Conservation (phyloP, 1,140 invertebrate genomes). For the Ooceraea biroi region DNA sequence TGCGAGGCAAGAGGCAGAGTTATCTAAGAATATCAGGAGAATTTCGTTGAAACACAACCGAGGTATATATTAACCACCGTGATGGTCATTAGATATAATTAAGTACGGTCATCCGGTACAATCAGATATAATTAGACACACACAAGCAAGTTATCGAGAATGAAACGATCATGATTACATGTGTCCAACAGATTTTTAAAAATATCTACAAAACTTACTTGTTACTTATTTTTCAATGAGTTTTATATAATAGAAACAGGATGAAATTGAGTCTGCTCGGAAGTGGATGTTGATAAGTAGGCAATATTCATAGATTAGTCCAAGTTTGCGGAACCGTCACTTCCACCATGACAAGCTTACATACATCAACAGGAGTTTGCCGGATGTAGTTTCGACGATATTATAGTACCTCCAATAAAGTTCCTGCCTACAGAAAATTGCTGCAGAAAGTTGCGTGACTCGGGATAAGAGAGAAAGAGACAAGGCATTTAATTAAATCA, state of each 20-base stretch:
- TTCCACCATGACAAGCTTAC: constrained; percentile 19
- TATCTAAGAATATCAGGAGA: neutral
- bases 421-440: constrained; percentile 17
- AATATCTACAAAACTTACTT: neutral
- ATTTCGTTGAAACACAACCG: neutral
- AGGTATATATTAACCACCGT: too few relatives aligned
- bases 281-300: constrained; percentile 9
- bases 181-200: neutral
- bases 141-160: neutral
- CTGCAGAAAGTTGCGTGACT: constrained; percentile 36
- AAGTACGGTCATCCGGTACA: too few relatives aligned
- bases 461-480: neutral
- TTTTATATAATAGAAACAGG: neutral
- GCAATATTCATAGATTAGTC: constrained; percentile 10
- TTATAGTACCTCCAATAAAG: constrained; percentile 36
- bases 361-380: constrained; percentile 43
- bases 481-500: constrained; percentile 65
- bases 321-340: constrained; percentile 27
- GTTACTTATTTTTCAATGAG: neutral
- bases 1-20: neutral
- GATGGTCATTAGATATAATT: too few relatives aligned
- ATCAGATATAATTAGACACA: too few relatives aligned
- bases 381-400: constrained; percentile 28
- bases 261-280: neutral
- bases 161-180: too few relatives aligned